Conservation (phyloP, 2,888 invertebrate species). For the Himalopsyche anomala region DNA sequence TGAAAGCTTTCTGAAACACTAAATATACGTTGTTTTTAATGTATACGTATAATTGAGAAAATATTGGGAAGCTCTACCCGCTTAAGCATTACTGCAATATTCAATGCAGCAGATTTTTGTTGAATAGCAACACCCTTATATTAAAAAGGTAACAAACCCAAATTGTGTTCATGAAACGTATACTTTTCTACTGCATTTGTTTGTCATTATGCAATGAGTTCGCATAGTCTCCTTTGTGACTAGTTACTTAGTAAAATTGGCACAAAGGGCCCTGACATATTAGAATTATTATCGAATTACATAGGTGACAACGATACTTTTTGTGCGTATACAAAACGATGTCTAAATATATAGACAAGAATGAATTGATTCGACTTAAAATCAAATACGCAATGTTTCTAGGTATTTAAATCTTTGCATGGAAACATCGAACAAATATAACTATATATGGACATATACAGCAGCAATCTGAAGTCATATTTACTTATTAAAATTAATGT, state of each 20-base stretch:
- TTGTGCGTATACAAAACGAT: constrained; percentile 45
- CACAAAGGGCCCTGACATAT: constrained; percentile 43
- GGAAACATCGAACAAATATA: no score
- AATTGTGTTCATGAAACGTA: not conserved
- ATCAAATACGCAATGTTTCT: not conserved
- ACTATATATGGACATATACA: no score
- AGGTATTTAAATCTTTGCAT: no score
- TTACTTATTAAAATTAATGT: no score
- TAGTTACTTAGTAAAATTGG: constrained; percentile 46
- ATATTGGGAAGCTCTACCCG: constrained; percentile 44
- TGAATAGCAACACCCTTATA: constrained; percentile 55
- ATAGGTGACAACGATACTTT: constrained; percentile 63
- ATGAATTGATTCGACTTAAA: not conserved
- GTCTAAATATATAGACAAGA: not conserved
- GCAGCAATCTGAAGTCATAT: no score
- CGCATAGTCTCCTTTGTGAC: constrained; percentile 35
- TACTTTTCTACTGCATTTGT: constrained; percentile 54
- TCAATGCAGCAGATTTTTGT: constrained; percentile 45
- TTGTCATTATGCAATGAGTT: constrained; percentile 55
- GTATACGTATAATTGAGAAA: not conserved
- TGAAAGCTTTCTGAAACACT: no score
- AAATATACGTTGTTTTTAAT: no score
- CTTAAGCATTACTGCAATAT: not conserved
- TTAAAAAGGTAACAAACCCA: constrained; percentile 57
- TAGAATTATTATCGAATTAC: constrained; percentile 61